A percentile compares a stretch with the other conserved stretches of the same genome.
Evolutionary conservation across 1,140 invertebrate species (phyloP).

Genomic region (Leucophenga varia): DNA sequence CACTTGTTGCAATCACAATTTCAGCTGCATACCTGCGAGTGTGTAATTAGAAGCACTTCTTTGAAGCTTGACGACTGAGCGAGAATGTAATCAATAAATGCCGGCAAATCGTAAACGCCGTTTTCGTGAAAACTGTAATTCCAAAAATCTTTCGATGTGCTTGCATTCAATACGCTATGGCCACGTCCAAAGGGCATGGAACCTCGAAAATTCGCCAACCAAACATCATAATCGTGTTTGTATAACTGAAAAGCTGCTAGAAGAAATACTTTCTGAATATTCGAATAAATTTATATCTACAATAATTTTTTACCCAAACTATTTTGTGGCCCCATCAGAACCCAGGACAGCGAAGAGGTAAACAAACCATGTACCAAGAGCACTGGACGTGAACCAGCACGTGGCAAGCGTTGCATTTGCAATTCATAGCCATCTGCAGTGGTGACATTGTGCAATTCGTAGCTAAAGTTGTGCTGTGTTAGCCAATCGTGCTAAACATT

Average conservation of each 20-base stretch:
- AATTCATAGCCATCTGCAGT: conserved; percentile 62
- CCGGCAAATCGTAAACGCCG: conserved; percentile 68
- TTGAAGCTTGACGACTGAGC: conserved; percentile 58
- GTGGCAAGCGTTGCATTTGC: conserved; percentile 58
- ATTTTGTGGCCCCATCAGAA: conserved; percentile 67
- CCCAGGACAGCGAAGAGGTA: conserved; percentile 68
- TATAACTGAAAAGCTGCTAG: conserved; percentile 53
- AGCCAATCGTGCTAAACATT: conserved; percentile 54
- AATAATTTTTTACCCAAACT: conserved; percentile 60
- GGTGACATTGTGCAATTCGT: conserved; percentile 59
- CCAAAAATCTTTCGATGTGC: conserved; percentile 58
- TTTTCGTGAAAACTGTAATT: conserved; percentile 71
- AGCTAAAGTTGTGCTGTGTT: conserved; percentile 60
- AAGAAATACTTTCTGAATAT: too few species aligned
- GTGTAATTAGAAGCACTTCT: conserved; percentile 68
- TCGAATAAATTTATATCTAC: too few species aligned
- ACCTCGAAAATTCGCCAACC: conserved; percentile 73
- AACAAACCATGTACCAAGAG: conserved; percentile 72
- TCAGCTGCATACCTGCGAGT: conserved; percentile 62
- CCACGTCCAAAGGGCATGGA: conserved; percentile 63
- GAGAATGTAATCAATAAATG: conserved; percentile 68
- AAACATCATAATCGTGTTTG: conserved; percentile 69
- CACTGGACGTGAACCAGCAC: conserved; percentile 32
- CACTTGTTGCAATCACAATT: conserved; percentile 5
- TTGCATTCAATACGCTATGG: too few species aligned